Base-by-base conservation (phyloP, 2,888 invertebrate genomes). In the Microctonus aethiopoides region DNA sequence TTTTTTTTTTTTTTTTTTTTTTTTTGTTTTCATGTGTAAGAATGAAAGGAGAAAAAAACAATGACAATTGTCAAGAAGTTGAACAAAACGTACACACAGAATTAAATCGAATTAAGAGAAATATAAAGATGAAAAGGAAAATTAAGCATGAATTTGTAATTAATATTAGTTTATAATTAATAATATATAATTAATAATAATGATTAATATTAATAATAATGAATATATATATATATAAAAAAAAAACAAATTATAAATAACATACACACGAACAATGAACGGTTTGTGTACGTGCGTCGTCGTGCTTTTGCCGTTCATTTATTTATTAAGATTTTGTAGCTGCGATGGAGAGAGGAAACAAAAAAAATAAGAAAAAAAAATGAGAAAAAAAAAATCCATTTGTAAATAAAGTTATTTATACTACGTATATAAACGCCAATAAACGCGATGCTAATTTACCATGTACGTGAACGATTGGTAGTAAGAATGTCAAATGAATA, bases 321-420 rank as follows among this genome's bases (percentile, higher is more conserved):
- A 65, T 65, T 65, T 65, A 56, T 65, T 65, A 65, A 65, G 65
- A 54, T 65, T 65, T 65, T 65, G 39, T 65, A 65, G 65, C 39
- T 39, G 56, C 16, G 56, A 46, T 46, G 46, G 16, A 16, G 46
- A 46, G 46, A 46, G 46, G 16, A 46, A 16, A 46, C 16, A 29
- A 29, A 29, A 16, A 16, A 16, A 7, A 16, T 4, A 46, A 16
- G 29, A 36, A 59, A 61, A 24, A 61, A 36, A 41, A 61, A 41
- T n/a, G 6, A 2, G n/a, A 16, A 7, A 16, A n/a, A 29, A 61
- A 39, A 46, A n/a, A 62, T 62, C n/a, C 39, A 26, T 65, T 65
- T 65, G 65, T 65, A 65, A 54, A 65, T 65, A 65, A 65, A 65
- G 56, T 65, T 65, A 65, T 65, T 65, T 65, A 65, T 65, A 65